A percentile compares a stretch with the other conserved stretches of the same genome.
phyloP scores from a whole-genome alignment of 2,113 vertebrate species.

The Amphiprion percula region DNA sequence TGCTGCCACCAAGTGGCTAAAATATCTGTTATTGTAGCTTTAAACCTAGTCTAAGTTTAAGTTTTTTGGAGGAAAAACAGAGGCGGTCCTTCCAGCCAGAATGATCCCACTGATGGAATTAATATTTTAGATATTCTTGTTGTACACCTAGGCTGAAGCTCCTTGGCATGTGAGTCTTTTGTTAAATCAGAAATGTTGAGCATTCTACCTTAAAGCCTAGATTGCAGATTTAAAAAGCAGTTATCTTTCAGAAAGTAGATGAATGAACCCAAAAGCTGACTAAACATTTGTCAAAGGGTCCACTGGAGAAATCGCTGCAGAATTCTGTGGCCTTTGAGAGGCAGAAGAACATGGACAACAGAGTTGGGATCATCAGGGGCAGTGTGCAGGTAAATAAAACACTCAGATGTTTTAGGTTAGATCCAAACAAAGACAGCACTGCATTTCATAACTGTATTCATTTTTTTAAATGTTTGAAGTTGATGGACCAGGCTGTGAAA shows the following conservation, averaged over 20 bases:
- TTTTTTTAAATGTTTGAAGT: conserved; percentile 70
- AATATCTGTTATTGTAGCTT: too few species aligned
- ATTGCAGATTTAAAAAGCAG: too few species aligned
- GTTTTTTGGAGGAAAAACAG: too few species aligned
- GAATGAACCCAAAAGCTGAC: background rate
- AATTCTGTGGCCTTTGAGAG: conserved; percentile 90
- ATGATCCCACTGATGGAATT: too few species aligned
- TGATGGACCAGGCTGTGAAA: conserved; percentile 96
- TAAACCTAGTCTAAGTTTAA: too few species aligned
- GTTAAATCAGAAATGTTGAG: background rate
- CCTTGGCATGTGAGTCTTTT: too few species aligned
- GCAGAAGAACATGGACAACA: conserved; percentile 92
- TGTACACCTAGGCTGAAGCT: too few species aligned
- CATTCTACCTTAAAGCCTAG: background rate
- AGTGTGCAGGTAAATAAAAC: conserved; percentile 88
- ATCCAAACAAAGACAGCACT: background rate
- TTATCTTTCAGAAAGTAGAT: too few species aligned
- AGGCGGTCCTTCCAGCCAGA: too few species aligned
- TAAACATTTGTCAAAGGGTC: conserved; percentile 84
- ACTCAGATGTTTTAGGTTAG: background rate
- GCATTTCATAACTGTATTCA: background rate
- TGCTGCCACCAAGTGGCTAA: too few species aligned
- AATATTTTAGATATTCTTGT: too few species aligned
- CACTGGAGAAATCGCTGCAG: conserved; percentile 93
- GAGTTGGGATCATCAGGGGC: conserved; percentile 90